phyloP scores from a whole-genome alignment of 2,113 vertebrate genomes.

The Probosciger aterrimus region DNA sequence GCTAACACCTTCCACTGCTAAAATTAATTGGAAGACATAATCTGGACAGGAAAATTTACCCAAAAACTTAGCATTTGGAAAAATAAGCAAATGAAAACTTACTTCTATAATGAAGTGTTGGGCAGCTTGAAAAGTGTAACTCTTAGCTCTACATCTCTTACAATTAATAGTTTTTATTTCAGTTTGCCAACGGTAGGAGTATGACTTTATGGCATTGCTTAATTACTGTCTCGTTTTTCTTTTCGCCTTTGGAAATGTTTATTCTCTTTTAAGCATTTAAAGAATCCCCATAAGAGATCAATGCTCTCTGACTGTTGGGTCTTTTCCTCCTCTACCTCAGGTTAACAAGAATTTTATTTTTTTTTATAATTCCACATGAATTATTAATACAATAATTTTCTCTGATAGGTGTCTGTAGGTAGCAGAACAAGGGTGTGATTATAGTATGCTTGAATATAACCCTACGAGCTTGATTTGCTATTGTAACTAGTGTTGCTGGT shows the following conservation, averaged over 20 bases:
- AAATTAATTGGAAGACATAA: neutral
- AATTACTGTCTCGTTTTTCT: neutral
- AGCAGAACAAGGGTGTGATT: neutral
- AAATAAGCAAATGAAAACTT: neutral
- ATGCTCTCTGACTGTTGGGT: neutral
- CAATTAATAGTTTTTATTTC: neutral
- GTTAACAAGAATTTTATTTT: neutral
- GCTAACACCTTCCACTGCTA: neutral
- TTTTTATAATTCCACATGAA: neutral
- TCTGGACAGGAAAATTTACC: neutral
- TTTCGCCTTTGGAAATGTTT: neutral
- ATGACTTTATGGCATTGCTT: neutral
- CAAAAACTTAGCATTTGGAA: neutral
- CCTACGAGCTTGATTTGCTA: neutral
- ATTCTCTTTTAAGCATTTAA: neutral
- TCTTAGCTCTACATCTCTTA: neutral
- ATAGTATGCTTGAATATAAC: neutral
- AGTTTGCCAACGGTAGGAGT: neutral
- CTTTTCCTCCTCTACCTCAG: neutral
- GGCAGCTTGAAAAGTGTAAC: neutral
- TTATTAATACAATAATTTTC: neutral
- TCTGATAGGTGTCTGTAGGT: neutral
- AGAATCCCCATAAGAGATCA: fast-evolving
- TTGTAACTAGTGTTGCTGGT: neutral
- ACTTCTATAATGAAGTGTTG: neutral